These are phyloP conservation scores for Leptopterna dolabrata DNA, from an alignment of 2,888 invertebrate genomes.

Conservation along the genomic window DNA sequence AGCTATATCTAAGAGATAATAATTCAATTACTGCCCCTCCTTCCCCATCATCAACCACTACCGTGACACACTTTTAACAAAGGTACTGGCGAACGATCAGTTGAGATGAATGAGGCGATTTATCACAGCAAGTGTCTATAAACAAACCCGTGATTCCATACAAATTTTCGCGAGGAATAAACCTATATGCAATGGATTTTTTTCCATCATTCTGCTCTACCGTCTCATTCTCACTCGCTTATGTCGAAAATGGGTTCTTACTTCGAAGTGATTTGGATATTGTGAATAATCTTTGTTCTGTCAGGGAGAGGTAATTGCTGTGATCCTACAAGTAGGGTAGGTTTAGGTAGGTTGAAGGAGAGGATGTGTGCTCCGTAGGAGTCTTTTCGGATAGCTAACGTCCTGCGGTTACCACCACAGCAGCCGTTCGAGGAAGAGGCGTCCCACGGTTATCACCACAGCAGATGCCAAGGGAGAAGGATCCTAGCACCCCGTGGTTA, in stretches of 20 bases:
- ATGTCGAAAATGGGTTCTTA: background rate
- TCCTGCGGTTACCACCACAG: too few species aligned
- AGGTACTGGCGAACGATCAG: slow-evolving; percentile 35
- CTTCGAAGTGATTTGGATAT: background rate
- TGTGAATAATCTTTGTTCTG: background rate
- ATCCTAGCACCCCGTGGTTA: too few species aligned
- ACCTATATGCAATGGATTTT: background rate
- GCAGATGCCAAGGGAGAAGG: too few species aligned
- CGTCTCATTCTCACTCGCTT: background rate
- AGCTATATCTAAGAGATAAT: slow-evolving; percentile 38
- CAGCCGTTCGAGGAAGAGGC: too few species aligned
- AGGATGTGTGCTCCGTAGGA: too few species aligned
- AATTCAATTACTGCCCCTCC: slow-evolving; percentile 34
- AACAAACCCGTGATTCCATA: background rate
- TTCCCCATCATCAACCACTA: background rate
- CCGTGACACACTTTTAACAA: background rate
- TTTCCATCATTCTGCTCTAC: background rate
- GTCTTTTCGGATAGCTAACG: too few species aligned
- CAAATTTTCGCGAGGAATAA: background rate
- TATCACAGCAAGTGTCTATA: slow-evolving; percentile 2
- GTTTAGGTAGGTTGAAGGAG: too few species aligned
- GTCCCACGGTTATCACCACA: too few species aligned
- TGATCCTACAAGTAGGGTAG: background rate
- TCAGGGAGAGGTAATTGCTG: background rate
- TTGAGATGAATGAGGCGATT: slow-evolving; percentile 34